Evolutionary conservation across 2,797 vertebrate species (phyloP), one percentile per base, ranked within the genome.

Genomic region (Acanthurus lineatus): DNA sequence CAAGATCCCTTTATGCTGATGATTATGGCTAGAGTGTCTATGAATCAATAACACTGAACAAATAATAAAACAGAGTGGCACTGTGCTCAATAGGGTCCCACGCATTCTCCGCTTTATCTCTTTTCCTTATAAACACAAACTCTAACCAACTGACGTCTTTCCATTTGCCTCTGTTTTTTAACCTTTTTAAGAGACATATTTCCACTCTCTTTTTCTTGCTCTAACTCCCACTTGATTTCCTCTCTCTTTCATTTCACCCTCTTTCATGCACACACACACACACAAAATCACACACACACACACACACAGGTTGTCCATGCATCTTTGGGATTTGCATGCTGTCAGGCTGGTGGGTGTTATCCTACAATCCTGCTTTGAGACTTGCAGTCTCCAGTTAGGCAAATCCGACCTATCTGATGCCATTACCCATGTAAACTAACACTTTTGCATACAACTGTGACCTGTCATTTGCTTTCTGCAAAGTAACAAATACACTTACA

Each of bases 361-460:
- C 72, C 68, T 48, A 93, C 89, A 91, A 87, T 89, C 84, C 82
- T 19, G 76, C 88, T 90, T 91, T 91, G 89, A 90, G 51, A 82
- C 76, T 52, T 66, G 53, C 16, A 72, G 59, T 76, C 80, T 63
- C 80, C 89, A 89, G 78, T 70, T 85, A 93, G 67, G 88, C 90
- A 93, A 94, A 92, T 89, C 25, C 22, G 25, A 59, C 19, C 42
- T 73, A 70, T 77, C 69, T 80, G 72, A 81, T 52, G 65, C 68
- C 62, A 49, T 69, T 57, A 49, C 42, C 45, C 51, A 63, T 35
- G 69, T 79, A 83, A 88, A 90, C 83, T 87, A 81, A 76, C 51
- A 79, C 63, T 10, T 87, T 90, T 85, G 75, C 84, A 83, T 88
- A 73, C 32, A 69, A 80, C 72, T 57, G 71, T 74, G 25, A 32